Base-by-base conservation (phyloP, 2,797 vertebrate genomes). In the Gallirallus australis region DNA sequence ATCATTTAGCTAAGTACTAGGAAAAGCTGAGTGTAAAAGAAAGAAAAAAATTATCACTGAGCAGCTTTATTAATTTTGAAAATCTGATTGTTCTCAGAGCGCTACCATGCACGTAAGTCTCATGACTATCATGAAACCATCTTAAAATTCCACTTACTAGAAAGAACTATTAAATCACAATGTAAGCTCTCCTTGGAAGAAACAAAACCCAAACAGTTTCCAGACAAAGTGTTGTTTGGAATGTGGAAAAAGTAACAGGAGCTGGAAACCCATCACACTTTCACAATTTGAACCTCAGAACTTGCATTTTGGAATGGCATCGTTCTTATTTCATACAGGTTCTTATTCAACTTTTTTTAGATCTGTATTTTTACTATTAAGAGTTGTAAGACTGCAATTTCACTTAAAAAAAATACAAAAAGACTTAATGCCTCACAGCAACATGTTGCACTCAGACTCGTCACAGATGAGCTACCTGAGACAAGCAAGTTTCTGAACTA, bases 361-460 rank as follows among this genome's bases (percentile, higher is more conserved):
- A 52, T 16, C 30, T 13, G 1, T 5, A 4, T 50, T 89, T 84
- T 75, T 60, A 37, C 40, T 54, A 5, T 9, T 42, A 59, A 19
- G 23, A 70, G 27, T 12, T 77, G 69, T 11, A 15, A 88, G 20
- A 17, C 4, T 3, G 15, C 15, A 30, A 24, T 30, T 73, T 54
- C 31, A 28, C 2, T 39, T n/a, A 12, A 5, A 39, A 39, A 56
- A 86, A 70, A 25, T 25, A 79, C 7, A 39, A 42, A 68, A 72
- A 57, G 16, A n/a, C 27, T 54, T 31, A 40, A 31, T 3, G 2
- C 48, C 50, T 68, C 14, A 8, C 59, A 16, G 35, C 19, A 63
- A 45, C 0, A 0, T 3, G 23, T 12, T 39, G 18, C 19, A 6
- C 21, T 39, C 16, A 15, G 23, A 42, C 11, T 15, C 2, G 0